Conservation (phyloP, 2,113 vertebrate genomes). For the Saimiri boliviensis region DNA sequence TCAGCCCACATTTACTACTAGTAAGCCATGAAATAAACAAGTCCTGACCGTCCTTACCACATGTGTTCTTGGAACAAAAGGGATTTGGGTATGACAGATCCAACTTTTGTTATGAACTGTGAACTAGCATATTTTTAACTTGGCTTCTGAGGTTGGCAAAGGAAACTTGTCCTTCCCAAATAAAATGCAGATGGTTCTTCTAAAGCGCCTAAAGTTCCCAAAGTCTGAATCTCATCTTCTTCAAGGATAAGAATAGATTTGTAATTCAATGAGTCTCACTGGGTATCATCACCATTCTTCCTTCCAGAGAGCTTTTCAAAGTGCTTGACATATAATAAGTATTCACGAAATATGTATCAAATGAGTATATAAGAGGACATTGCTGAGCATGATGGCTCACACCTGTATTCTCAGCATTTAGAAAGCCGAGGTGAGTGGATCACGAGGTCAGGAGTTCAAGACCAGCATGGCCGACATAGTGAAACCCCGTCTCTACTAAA, state of each 20-base stretch:
- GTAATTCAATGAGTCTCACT: not conserved
- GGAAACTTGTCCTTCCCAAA: constrained; percentile 53
- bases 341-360: not conserved
- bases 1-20: not conserved
- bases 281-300: not conserved
- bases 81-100: constrained; percentile 8
- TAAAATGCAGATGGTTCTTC: constrained; percentile 52
- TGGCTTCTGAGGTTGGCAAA: constrained; percentile 53
- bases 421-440: too few species aligned
- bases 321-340: not conserved
- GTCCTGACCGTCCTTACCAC: constrained; percentile 40
- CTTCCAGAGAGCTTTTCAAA: not conserved
- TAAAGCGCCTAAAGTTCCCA: not conserved
- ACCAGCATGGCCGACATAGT: too few species aligned
- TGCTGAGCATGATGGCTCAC: too few species aligned
- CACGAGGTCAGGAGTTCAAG: too few species aligned
- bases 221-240: constrained; percentile 39
- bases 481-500: too few species aligned
- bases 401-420: too few species aligned
- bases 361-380: not conserved
- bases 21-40: constrained; percentile 58
- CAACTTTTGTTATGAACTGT: constrained; percentile 48
- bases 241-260: constrained; percentile 4
- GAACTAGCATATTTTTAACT: constrained; percentile 67
- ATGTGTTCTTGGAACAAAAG: constrained; percentile 45